Evolutionary conservation across 2,797 vertebrate species (phyloP).

Genomic region (Periparus ater): DNA sequence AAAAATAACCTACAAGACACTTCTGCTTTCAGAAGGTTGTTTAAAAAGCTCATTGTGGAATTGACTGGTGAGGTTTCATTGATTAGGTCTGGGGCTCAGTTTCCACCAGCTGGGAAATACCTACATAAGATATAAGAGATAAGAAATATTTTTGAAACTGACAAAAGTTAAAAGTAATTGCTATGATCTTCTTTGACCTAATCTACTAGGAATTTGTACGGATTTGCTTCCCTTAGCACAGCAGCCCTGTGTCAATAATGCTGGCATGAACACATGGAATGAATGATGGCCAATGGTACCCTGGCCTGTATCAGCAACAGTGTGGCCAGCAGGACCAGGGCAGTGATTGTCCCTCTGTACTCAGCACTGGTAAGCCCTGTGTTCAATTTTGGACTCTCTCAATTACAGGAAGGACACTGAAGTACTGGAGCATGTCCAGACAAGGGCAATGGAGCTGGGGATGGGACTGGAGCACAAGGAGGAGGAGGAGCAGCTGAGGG

Average conservation of each 20-base stretch:
- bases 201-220: not conserved
- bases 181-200: not conserved
- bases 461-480: not conserved
- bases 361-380: too few relatives aligned
- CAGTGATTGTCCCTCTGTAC: not conserved
- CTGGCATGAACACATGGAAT: not conserved
- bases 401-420: not conserved
- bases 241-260: not conserved
- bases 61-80: not conserved
- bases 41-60: not conserved
- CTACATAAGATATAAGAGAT: not conserved
- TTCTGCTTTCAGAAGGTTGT: not conserved
- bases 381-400: not conserved
- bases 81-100: not conserved
- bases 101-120: constrained; percentile 18
- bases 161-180: not conserved
- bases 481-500: not conserved
- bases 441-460: not conserved
- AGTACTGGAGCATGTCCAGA: not conserved
- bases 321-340: not conserved
- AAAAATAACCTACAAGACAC: constrained; percentile 4
- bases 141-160: not conserved
- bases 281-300: not conserved
- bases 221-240: not conserved
- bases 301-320: not conserved